These are phyloP conservation scores for Drosophila busckii DNA, from an alignment of 1,140 invertebrate genomes.

Conservation along the genomic window DNA sequence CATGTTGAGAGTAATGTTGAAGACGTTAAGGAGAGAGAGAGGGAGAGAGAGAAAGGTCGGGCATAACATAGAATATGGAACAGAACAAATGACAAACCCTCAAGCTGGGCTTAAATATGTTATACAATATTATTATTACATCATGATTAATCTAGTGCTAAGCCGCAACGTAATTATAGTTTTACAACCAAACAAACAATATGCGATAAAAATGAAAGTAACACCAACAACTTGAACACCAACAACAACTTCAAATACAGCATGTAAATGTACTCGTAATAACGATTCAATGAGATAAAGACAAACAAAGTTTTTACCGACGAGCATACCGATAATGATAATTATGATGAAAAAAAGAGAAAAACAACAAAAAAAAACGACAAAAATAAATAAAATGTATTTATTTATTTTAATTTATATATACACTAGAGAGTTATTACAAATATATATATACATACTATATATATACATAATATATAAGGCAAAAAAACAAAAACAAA, in stretches of 20 bases:
- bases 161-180: conserved; percentile 50
- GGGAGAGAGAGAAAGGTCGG: conserved; percentile 9
- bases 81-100: background rate
- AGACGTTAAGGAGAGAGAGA: conserved; percentile 9
- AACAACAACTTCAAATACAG: conserved; percentile 45
- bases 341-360: conserved; percentile 53
- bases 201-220: conserved; percentile 10
- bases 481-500: conserved; percentile 37
- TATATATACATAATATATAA: conserved; percentile 70
- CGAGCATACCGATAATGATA: conserved; percentile 58
- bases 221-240: conserved; percentile 19
- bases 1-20: conserved; percentile 40
- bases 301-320: conserved; percentile 64
- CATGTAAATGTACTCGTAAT: conserved; percentile 49
- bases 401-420: conserved; percentile 77
- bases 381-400: conserved; percentile 68
- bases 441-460: conserved; percentile 76
- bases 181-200: conserved; percentile 39
- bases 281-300: conserved; percentile 55
- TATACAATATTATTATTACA: conserved; percentile 69
- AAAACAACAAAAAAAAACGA: conserved; percentile 18
- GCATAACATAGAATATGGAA: conserved; percentile 26
- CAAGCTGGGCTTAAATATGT: conserved; percentile 49
- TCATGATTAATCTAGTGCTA: conserved; percentile 60
- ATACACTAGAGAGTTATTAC: conserved; percentile 75